These are phyloP conservation scores for Sinonovacula constricta DNA, from an alignment of 1,140 invertebrate species.

Conservation along the genomic window DNA sequence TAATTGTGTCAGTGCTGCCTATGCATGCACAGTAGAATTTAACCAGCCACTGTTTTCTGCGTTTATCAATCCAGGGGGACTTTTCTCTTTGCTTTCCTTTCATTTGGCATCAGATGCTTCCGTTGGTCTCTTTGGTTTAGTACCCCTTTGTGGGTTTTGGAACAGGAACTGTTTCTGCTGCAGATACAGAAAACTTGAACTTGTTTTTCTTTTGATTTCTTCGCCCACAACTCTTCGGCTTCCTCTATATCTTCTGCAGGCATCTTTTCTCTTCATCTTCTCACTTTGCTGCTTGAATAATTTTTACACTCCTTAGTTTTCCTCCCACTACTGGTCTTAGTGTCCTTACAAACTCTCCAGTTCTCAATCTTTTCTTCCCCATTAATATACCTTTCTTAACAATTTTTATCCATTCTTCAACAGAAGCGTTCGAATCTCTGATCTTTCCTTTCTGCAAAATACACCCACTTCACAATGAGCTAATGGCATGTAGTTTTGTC, in stretches of 20 bases:
- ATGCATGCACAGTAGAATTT: slow-evolving; percentile 5
- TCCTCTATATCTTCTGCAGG: not conserved
- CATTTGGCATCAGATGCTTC: not conserved
- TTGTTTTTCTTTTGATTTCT: slow-evolving; percentile 10
- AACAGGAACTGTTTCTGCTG: slow-evolving; percentile 5
- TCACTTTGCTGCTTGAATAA: not conserved
- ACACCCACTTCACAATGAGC: slow-evolving; percentile 2
- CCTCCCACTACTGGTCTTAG: not conserved
- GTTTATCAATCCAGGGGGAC: slow-evolving; percentile 3
- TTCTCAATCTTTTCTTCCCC: not conserved
- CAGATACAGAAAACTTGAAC: slow-evolving; percentile 11
- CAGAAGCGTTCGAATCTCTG: not conserved
- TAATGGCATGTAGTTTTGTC: slow-evolving; percentile 11
- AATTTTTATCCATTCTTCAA: slow-evolving; percentile 9
- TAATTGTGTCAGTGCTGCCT: slow-evolving; percentile 9
- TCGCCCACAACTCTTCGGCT: not conserved
- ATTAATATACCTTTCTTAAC: slow-evolving; percentile 10
- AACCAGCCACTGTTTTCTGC: slow-evolving; percentile 14
- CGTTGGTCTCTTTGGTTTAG: slow-evolving; percentile 4
- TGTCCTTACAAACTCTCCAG: slow-evolving; percentile 13
- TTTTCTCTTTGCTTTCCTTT: slow-evolving; percentile 3
- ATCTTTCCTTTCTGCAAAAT: slow-evolving; percentile 2
- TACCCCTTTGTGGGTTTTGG: not conserved
- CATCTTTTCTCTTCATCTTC: not conserved
- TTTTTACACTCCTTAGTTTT: slow-evolving; percentile 6